Base-by-base conservation (phyloP, 23 tunicate species). In the Trididemnum nubilum region DNA sequence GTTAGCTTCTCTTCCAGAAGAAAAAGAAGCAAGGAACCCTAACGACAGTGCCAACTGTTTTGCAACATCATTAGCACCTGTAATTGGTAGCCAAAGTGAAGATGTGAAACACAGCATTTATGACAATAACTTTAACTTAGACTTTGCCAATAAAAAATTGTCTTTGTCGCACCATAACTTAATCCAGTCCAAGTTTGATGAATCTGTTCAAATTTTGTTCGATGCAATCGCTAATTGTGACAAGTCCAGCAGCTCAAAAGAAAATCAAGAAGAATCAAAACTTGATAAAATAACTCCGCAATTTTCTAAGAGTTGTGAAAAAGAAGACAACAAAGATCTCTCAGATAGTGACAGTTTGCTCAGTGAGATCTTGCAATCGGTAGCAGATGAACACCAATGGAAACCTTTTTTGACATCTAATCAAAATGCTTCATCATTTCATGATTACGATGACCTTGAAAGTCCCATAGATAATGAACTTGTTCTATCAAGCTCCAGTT, bases 211-310 rank as follows among this genome's bases (percentile, higher is more conserved):
- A 44, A 84, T 93, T 26, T 64, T 93, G 2, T 66, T 80, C 2
- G 86, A 88, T 4, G 98, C 98, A 2, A 93, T 93, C 57, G 86
- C 85, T 23, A 36, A 79, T 37, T 86, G 86, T 82, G 97, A 92
- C 23, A 92, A 78, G 57, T 79, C 77, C 30, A 85, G 36, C 15
- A 64, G 49, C 65, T 26, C 54, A 24, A 71, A 79, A 12, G 67
- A 61, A 61, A 61, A 61, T 44, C 12, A 44, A 44, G 54, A 44
- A 7, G n/a, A n/a, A n/a, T 49, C 57, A 49, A 49, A 12, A 9
- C 4, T 21, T 15, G 4, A 21, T 21, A 12, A 15, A 61, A 24
- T 12, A 12, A 3, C 26, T 5, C 26, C 26, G 22, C 5, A 5
- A 21, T 15, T n/a, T 12, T 24, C 67, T 4, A 21, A 5, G 3